Percentiles rank a stretch among this genome's conserved stretches.
phyloP scores from a whole-genome alignment of 2,113 vertebrate genomes.

The Aphyosemion australe region DNA sequence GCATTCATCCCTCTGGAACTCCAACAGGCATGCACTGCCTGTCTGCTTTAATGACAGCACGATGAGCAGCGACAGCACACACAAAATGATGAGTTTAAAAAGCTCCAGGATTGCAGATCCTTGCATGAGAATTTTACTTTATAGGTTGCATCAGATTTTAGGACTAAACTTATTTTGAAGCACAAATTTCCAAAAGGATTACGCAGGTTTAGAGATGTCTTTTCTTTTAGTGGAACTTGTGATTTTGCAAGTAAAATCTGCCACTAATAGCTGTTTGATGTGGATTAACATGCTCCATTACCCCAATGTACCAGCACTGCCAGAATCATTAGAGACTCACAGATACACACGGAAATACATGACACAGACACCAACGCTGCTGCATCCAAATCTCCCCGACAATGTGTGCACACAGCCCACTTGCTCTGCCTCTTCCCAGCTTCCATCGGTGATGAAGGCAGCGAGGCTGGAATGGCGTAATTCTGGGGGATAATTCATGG shows the following conservation, averaged over 20 bases:
- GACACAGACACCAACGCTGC: conserved; percentile 49
- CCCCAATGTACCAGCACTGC: conserved; percentile 72
- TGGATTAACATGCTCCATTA: conserved; percentile 80
- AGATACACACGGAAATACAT: conserved; percentile 40
- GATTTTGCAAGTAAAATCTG: conserved; percentile 62
- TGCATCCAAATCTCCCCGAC: conserved; percentile 63
- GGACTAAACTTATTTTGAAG: conserved; percentile 21
- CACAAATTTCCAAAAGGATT: not conserved
- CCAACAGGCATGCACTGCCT: conserved; percentile 47
- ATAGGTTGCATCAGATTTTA: conserved; percentile 23
- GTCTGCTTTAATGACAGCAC: conserved; percentile 60
- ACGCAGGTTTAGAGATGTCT: conserved; percentile 15
- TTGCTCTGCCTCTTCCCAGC: conserved; percentile 52
- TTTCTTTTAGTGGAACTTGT: conserved; percentile 26
- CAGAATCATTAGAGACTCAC: conserved; percentile 64
- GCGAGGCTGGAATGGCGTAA: conserved; percentile 70
- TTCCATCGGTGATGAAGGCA: conserved; percentile 64
- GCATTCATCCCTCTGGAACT: conserved; percentile 60
- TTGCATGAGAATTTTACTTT: conserved; percentile 8
- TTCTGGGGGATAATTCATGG: conserved; percentile 76
- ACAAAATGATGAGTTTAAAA: conserved; percentile 52
- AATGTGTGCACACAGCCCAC: conserved; percentile 32
- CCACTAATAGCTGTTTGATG: conserved; percentile 73
- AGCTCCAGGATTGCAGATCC: conserved; percentile 23
- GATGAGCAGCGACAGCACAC: conserved; percentile 46